A percentile compares a stretch with the other conserved stretches of the same genome.
These are phyloP conservation scores for Procavia capensis DNA, from an alignment of 2,113 vertebrate genomes.

Conservation along the genomic window DNA sequence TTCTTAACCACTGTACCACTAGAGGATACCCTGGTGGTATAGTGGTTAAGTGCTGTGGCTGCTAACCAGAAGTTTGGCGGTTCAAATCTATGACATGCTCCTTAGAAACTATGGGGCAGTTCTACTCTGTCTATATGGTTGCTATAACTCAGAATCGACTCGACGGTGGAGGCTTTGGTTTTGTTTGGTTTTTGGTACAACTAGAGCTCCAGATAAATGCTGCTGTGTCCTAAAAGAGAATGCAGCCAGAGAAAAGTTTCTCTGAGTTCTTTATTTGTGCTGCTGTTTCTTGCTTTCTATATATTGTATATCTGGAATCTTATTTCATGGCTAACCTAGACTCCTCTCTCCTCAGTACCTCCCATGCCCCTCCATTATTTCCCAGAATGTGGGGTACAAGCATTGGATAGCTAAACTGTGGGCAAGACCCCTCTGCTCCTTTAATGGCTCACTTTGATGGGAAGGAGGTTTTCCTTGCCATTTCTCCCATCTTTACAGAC, in stretches of 20 bases:
- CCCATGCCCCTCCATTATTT: neutral
- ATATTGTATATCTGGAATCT: neutral
- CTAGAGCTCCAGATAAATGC: neutral
- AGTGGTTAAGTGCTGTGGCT: too few relatives aligned
- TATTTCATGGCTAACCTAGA: neutral
- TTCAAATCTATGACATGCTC: too few relatives aligned
- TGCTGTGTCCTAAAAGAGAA: neutral
- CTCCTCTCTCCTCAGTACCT: neutral
- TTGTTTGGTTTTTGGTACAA: too few relatives aligned
- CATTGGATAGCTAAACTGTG: neutral
- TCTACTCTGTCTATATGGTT: too few relatives aligned
- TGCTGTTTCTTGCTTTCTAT: neutral
- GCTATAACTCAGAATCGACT: too few relatives aligned
- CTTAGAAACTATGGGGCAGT: too few relatives aligned
- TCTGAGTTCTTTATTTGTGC: constrained; percentile 7
- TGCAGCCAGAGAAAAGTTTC: neutral
- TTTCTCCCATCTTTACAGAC: neutral
- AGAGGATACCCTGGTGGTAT: too few relatives aligned
- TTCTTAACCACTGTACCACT: too few relatives aligned
- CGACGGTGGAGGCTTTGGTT: too few relatives aligned
- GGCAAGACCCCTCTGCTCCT: neutral
- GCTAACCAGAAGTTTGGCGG: too few relatives aligned
- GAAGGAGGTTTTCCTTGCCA: neutral
- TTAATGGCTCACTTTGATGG: neutral
- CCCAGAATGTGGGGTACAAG: neutral